phyloP scores from a whole-genome alignment of 2,797 vertebrate species.

The Hoplostethus atlanticus region DNA sequence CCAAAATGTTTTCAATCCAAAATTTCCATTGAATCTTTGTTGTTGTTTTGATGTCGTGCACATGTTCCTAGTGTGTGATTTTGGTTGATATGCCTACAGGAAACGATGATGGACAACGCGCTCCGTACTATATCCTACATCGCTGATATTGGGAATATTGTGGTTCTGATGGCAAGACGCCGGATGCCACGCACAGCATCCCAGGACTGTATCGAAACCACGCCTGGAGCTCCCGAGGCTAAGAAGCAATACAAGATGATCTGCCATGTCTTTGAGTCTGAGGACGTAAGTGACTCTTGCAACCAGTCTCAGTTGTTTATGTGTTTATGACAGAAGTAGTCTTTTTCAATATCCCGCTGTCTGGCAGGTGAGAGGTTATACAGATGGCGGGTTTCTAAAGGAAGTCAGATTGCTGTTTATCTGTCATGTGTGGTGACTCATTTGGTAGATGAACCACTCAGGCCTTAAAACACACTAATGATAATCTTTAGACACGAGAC shows the following conservation, averaged over 20 bases:
- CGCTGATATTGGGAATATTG: constrained; percentile 97
- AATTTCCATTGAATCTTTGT: too few relatives aligned
- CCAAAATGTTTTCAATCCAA: too few relatives aligned
- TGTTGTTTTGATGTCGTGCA: too few relatives aligned
- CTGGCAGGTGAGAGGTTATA: neutral
- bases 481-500: neutral
- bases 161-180: constrained; percentile 97
- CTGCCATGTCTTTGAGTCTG: constrained; percentile 98
- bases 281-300: constrained; percentile 90
- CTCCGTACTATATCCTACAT: constrained; percentile 98
- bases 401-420: neutral
- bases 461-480: constrained; percentile 11
- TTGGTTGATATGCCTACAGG: constrained; percentile 79
- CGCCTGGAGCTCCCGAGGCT: constrained; percentile 92
- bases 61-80: constrained; percentile 2
- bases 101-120: constrained; percentile 99
- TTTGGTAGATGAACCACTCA: constrained; percentile 13
- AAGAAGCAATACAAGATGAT: constrained; percentile 99
- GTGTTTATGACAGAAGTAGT: neutral
- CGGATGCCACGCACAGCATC: constrained; percentile 96
- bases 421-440: neutral
- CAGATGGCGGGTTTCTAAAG: neutral
- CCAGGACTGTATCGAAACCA: constrained; percentile 99
- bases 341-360: neutral
- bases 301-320: neutral